phyloP scores from a whole-genome alignment of 2,888 invertebrate genomes.

The Tipula confusa region DNA sequence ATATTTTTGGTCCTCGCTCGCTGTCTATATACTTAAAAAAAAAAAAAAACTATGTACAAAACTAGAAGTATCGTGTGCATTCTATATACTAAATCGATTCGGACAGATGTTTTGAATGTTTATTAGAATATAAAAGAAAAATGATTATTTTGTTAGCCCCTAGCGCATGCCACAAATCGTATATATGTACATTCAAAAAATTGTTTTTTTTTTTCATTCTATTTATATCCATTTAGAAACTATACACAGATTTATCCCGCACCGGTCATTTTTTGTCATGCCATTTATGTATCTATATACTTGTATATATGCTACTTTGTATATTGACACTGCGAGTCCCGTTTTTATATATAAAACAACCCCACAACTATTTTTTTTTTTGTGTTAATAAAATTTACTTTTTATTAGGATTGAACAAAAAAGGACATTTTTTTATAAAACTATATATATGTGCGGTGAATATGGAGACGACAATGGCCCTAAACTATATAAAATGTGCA shows the following conservation, averaged over 20 bases:
- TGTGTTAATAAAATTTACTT: background rate
- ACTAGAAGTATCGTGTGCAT: background rate
- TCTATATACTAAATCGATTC: background rate
- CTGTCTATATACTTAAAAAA: background rate
- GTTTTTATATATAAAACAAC: background rate
- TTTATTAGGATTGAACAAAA: background rate
- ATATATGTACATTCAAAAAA: background rate
- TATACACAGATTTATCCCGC: constrained; percentile 12
- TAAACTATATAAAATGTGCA: constrained; percentile 5
- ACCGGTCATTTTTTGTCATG: constrained; percentile 25
- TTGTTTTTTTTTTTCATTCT: background rate
- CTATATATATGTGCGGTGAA: background rate
- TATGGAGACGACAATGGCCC: background rate
- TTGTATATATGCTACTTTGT: background rate
- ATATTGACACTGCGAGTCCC: background rate
- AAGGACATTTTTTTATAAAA: background rate
- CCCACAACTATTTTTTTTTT: background rate
- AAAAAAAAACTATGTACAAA: background rate
- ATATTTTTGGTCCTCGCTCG: background rate
- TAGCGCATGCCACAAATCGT: constrained; percentile 30
- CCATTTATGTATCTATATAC: background rate
- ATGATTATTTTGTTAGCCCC: constrained; percentile 28
- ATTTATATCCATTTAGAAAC: constrained; percentile 15
- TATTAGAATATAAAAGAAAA: constrained; percentile 26
- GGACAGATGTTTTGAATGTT: constrained; percentile 25